A percentile compares a stretch with the other conserved stretches of the same genome.
These are phyloP conservation scores for Rhagium mordax DNA, from an alignment of 2,888 invertebrate genomes.

Conservation along the genomic window DNA sequence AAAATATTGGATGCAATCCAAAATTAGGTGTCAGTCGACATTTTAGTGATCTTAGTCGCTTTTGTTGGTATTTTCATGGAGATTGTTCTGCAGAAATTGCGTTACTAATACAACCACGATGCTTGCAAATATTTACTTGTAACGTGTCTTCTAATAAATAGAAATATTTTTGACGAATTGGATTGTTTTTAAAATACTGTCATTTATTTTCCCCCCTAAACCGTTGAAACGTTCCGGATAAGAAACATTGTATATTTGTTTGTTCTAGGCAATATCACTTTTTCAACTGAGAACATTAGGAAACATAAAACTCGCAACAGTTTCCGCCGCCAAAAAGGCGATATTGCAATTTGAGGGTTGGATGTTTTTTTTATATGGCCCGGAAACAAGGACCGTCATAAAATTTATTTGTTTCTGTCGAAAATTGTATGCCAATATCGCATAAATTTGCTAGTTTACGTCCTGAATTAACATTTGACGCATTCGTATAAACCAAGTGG, in stretches of 20 bases:
- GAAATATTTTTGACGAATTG: too few species aligned
- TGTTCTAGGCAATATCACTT: slow-evolving; percentile 4
- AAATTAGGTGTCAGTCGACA: too few species aligned
- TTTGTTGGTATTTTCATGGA: too few species aligned
- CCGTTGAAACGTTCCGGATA: neutral
- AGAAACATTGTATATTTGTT: neutral
- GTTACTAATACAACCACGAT: too few species aligned
- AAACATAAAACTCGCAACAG: slow-evolving; percentile 18
- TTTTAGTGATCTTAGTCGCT: too few species aligned
- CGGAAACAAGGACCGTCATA: slow-evolving; percentile 16
- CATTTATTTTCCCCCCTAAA: too few species aligned
- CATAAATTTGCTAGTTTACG: neutral
- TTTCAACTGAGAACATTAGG: slow-evolving; percentile 9
- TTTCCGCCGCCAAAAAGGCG: neutral
- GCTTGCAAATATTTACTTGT: too few species aligned
- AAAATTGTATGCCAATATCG: neutral
- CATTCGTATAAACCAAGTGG: neutral
- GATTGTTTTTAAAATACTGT: too few species aligned
- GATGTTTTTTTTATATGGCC: slow-evolving; percentile 17
- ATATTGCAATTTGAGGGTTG: slow-evolving; percentile 2
- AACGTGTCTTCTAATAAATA: too few species aligned
- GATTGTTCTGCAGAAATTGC: too few species aligned
- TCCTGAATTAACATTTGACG: neutral
- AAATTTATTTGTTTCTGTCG: slow-evolving; percentile 2
- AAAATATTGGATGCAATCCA: too few species aligned